A percentile compares a stretch with the other conserved stretches of the same genome.
Evolutionary conservation across 35 echinoderm and acorn worm genomes (phyloP).

Genomic region (Amphiura filiformis): DNA sequence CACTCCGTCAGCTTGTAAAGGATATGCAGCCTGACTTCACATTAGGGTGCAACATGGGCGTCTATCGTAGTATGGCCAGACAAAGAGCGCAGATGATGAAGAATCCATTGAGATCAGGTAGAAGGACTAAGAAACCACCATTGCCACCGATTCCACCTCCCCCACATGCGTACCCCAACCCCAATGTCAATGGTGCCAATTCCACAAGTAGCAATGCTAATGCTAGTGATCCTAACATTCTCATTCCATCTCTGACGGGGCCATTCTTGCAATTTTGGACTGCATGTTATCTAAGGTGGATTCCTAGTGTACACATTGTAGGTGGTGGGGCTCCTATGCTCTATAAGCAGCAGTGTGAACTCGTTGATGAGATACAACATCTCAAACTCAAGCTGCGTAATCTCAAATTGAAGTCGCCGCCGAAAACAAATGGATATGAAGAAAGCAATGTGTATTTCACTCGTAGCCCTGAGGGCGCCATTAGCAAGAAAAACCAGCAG

Average conservation of each 20-base stretch:
- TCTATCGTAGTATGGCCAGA: slow-evolving; percentile 49
- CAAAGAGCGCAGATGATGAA: background rate
- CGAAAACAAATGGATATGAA: background rate
- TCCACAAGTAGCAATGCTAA: slow-evolving; percentile 38
- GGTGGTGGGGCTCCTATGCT: slow-evolving; percentile 66
- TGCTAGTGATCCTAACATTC: slow-evolving; percentile 31
- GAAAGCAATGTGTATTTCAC: slow-evolving; percentile 70
- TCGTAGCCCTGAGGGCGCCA: slow-evolving; percentile 34
- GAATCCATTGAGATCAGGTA: background rate
- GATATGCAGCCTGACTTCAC: slow-evolving; percentile 33
- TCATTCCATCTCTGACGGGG: slow-evolving; percentile 38
- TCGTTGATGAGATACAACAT: slow-evolving; percentile 95
- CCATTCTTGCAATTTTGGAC: slow-evolving; percentile 92
- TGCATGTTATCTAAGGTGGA: slow-evolving; percentile 85
- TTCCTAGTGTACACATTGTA: slow-evolving; percentile 84
- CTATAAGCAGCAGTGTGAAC: slow-evolving; percentile 85
- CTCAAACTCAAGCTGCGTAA: slow-evolving; percentile 68
- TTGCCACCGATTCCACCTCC: background rate
- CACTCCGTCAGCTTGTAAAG: background rate
- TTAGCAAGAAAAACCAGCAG: slow-evolving; percentile 35
- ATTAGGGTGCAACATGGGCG: slow-evolving; percentile 57
- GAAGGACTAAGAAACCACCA: background rate
- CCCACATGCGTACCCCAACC: slow-evolving; percentile 21
- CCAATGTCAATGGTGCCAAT: slow-evolving; percentile 61
- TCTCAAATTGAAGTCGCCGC: slow-evolving; percentile 17